A percentile compares a stretch with the other conserved stretches of the same genome.
phyloP scores from a whole-genome alignment of 2,888 invertebrate genomes.

The Andrena marginata region DNA sequence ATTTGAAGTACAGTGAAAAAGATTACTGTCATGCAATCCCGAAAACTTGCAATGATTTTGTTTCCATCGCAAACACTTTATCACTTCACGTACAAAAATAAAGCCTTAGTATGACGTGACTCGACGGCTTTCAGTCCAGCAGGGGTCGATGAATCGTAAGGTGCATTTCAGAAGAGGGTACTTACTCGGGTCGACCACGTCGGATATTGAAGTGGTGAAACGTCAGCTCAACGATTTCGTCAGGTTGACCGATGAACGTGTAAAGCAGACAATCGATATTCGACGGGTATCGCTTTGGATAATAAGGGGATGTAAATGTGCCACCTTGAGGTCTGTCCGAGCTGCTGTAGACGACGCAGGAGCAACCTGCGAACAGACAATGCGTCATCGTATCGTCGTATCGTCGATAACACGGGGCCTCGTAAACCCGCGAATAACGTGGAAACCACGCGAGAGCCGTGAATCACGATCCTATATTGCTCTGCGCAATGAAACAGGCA shows the following conservation, averaged over 20 bases:
- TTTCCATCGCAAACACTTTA: too few relatives aligned
- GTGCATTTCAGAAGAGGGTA: conserved; percentile 71
- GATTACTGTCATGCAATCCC: too few relatives aligned
- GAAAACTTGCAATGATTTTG: too few relatives aligned
- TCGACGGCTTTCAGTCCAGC: not conserved
- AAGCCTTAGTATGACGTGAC: not conserved
- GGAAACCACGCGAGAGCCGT: not conserved
- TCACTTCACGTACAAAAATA: too few relatives aligned
- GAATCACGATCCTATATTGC: not conserved
- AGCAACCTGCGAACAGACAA: conserved; percentile 89
- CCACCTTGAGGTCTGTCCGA: conserved; percentile 92
- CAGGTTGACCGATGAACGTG: conserved; percentile 92
- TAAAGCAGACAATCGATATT: conserved; percentile 93
- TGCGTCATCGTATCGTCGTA: not conserved
- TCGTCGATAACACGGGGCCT: not conserved
- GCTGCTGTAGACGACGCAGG: conserved; percentile 93
- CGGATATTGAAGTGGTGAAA: conserved; percentile 93
- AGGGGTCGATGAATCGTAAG: not conserved
- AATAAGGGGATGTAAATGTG: conserved; percentile 93
- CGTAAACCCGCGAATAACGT: not conserved
- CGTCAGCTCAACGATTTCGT: conserved; percentile 93
- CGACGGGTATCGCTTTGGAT: conserved; percentile 91
- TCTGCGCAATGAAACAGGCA: conserved; percentile 14
- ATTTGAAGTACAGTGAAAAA: too few relatives aligned
- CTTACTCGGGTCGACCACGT: conserved; percentile 89